Percentiles rank a stretch among this genome's conserved stretches.
Conservation (phyloP, 2,113 vertebrate species). For the Willisornis vidua region DNA sequence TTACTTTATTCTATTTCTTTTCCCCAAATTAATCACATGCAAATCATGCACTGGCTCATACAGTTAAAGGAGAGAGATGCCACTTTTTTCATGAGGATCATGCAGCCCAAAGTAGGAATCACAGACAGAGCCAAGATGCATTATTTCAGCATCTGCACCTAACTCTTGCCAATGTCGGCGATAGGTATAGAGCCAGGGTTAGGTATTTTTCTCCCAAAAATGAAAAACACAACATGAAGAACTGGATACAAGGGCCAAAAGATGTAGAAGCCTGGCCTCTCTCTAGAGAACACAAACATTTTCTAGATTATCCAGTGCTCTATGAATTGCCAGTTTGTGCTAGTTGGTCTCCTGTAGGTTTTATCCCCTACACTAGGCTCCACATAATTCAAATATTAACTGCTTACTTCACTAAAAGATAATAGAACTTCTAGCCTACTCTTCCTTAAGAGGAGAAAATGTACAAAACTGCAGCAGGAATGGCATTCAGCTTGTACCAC, state of each 20-base stretch:
- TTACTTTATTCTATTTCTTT: background rate
- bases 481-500: background rate
- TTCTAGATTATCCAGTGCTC: background rate
- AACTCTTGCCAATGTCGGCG: background rate
- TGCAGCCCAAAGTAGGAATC: background rate
- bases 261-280: background rate
- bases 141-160: background rate
- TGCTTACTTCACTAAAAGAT: background rate
- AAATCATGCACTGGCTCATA: background rate
- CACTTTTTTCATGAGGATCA: background rate
- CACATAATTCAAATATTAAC: background rate
- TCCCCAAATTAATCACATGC: background rate
- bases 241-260: background rate
- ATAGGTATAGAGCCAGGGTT: background rate
- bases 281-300: background rate
- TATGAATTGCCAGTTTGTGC: background rate
- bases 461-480: background rate
- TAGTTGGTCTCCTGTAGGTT: background rate
- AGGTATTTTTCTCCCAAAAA: background rate
- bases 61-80: background rate
- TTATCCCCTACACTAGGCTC: background rate
- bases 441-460: conserved; percentile 17
- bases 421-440: background rate
- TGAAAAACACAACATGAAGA: background rate
- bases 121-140: background rate